Conservation (phyloP, 1,140 invertebrate genomes). For the Drosophila tani region DNA sequence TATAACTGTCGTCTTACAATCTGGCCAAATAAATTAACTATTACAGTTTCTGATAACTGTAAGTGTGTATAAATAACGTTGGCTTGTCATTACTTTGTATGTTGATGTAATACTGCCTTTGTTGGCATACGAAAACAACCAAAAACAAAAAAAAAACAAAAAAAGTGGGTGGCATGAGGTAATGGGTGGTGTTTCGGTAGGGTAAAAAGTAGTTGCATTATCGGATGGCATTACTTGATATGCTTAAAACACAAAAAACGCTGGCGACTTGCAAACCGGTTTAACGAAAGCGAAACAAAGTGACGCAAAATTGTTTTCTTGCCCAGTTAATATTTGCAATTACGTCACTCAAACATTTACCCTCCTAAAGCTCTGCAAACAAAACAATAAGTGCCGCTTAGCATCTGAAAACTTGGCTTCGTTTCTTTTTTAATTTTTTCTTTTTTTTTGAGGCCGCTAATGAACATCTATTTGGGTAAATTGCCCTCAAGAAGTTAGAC, state of each 20-base stretch:
- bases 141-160: background rate
- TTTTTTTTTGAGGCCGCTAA: constrained; percentile 25
- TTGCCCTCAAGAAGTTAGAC: constrained; percentile 30
- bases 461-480: constrained; percentile 53
- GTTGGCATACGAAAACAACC: constrained; percentile 20
- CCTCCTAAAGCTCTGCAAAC: constrained; percentile 40
- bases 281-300: constrained; percentile 48
- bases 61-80: background rate
- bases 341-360: constrained; percentile 40
- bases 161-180: constrained; percentile 23
- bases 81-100: background rate
- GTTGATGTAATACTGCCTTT: constrained; percentile 48
- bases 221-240: constrained; percentile 36
- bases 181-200: background rate
- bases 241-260: constrained; percentile 16
- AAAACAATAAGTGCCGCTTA: constrained; percentile 32
- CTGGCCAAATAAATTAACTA: background rate
- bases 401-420: constrained; percentile 13
- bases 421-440: background rate
- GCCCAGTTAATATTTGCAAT: constrained; percentile 48
- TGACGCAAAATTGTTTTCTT: constrained; percentile 44
- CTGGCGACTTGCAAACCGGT: constrained; percentile 33
- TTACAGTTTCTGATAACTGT: background rate
- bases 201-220: constrained; percentile 32
- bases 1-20: constrained; percentile 1